Evolutionary conservation across 1,140 invertebrate species (phyloP).

Genomic region (Paracyclopina nana): DNA sequence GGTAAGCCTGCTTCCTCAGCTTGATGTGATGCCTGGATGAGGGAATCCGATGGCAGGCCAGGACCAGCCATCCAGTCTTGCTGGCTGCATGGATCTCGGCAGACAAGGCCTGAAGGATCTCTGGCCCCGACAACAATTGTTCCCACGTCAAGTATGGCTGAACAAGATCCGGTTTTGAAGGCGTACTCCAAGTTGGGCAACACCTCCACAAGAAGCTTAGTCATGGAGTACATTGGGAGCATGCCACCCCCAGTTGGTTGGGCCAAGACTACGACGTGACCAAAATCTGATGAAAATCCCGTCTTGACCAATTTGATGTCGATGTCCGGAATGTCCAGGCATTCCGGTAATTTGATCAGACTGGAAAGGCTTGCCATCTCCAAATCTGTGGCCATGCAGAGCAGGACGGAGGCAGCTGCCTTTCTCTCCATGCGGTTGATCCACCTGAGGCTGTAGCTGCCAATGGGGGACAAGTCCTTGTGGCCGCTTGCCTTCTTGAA

Average conservation of each 20-base stretch:
- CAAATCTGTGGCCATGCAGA: background rate
- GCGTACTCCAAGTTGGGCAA: conserved; percentile 3
- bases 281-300: background rate
- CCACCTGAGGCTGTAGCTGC: conserved; percentile 1
- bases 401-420: background rate
- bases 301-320: conserved; percentile 1
- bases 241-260: background rate
- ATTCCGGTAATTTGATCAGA: background rate
- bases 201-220: background rate
- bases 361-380: conserved; percentile 1
- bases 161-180: background rate
- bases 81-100: background rate
- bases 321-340: background rate
- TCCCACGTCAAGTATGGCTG: background rate
- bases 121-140: background rate
- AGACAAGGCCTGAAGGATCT: background rate
- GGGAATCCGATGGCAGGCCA: background rate
- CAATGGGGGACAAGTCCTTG: background rate
- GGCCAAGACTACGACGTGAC: background rate
- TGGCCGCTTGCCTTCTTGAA: background rate
- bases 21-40: conserved; percentile 3
- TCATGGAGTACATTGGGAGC: background rate
- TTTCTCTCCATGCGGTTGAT: background rate
- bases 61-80: background rate
- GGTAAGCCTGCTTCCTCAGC: conserved; percentile 1